These are phyloP conservation scores for Cryptophagus acutangulus DNA, from an alignment of 2,888 invertebrate species.

Conservation along the genomic window DNA sequence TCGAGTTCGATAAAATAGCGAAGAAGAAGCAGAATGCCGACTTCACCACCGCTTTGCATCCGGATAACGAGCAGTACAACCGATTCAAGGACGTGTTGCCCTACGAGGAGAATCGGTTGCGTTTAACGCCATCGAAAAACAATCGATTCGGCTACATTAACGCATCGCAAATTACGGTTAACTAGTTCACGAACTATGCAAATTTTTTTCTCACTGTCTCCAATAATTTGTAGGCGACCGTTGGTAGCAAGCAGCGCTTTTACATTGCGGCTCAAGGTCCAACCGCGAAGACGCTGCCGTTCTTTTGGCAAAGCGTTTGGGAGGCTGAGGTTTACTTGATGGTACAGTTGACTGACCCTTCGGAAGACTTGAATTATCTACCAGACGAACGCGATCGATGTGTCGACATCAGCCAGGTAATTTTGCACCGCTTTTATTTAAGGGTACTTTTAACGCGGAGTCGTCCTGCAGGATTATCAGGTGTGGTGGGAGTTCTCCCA, in stretches of 20 bases:
- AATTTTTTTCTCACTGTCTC: constrained; percentile 5
- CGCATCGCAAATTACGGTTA: constrained; percentile 83
- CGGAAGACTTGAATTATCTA: constrained; percentile 56
- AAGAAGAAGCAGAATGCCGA: constrained; percentile 68
- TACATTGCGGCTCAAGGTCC: constrained; percentile 79
- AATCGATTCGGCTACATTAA: constrained; percentile 90
- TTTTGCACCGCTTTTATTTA: constrained; percentile 1
- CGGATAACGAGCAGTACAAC: constrained; percentile 58
- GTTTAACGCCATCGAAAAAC: constrained; percentile 72
- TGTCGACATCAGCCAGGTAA: constrained; percentile 64
- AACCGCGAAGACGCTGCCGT: constrained; percentile 53
- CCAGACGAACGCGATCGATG: constrained; percentile 56
- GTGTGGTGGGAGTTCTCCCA: constrained; percentile 67
- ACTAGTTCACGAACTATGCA: constrained; percentile 15
- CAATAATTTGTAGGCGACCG: constrained; percentile 60
- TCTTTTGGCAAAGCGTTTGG: constrained; percentile 89
- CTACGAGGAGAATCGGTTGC: constrained; percentile 84
- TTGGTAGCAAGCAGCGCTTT: constrained; percentile 76
- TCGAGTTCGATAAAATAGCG: constrained; percentile 82
- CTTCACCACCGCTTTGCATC: constrained; percentile 66
- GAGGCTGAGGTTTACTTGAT: constrained; percentile 80
- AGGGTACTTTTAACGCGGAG: constrained; percentile 5
- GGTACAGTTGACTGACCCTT: constrained; percentile 65
- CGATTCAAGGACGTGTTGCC: constrained; percentile 72
- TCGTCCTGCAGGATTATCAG: constrained; percentile 56